Evolutionary conservation across 2,888 invertebrate species (phyloP), one percentile per base, ranked within the genome.

Genomic region (Endotricha flammealis): DNA sequence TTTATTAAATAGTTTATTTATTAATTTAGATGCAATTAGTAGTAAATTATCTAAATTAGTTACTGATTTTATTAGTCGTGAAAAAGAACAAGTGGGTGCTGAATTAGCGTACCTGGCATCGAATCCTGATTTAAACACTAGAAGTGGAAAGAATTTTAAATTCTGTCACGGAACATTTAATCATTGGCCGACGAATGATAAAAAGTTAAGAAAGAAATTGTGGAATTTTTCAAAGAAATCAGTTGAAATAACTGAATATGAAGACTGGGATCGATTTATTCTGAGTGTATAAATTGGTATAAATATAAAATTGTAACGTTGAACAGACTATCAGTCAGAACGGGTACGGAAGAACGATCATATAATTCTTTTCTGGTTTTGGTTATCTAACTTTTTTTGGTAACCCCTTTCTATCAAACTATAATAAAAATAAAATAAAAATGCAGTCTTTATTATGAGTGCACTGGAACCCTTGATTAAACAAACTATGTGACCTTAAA

Each of bases 221-320:
- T 85, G 85, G 85, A 57, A 69, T 0, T 57, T 52, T 20, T 65
- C 80, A 0, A 85, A 83, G 40, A 53, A 50, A 36, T 46, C 65
- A 4, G 78, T 83, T 3, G 67, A 70, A 7, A 66, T 85, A 22
- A 60, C 53, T 1, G 29, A 36, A 0, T 53, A 61, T 6, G 79
- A 81, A 57, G 68, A 79, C 31, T 82, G 78, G 76, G 77, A 80
- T 33, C n/a, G n/a, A n/a, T n/a, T n/a, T n/a, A n/a, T n/a, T n/a
- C n/a, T n/a, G n/a, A n/a, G n/a, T n/a, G n/a, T n/a, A n/a, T n/a
- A n/a, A n/a, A n/a, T n/a, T n/a, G n/a, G n/a, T n/a, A n/a, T n/a
- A n/a, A n/a, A n/a, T n/a, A n/a, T n/a, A n/a, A n/a, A n/a, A n/a
- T n/a, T n/a, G n/a, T n/a, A n/a, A n/a, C n/a, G n/a, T n/a, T n/a